Evolutionary conservation across 2,888 invertebrate species (phyloP).

Genomic region (Catotricha subobsoleta): DNA sequence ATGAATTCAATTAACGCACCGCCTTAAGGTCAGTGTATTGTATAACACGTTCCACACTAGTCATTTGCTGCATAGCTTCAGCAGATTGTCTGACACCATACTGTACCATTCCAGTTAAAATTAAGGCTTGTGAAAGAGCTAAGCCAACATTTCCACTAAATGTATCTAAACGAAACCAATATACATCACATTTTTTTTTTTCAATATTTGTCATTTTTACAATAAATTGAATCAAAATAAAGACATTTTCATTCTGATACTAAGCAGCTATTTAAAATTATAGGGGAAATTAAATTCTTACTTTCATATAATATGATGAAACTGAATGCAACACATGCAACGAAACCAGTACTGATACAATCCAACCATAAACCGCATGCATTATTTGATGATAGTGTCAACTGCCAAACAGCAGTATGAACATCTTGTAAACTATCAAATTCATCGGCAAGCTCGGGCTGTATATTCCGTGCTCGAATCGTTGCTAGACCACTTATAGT

Average conservation of each 20-base stretch:
- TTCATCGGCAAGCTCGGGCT: constrained; percentile 35
- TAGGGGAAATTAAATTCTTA: background rate
- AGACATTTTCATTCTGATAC: background rate
- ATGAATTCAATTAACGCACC: background rate
- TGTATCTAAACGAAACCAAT: constrained; percentile 16
- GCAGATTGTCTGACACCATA: constrained; percentile 51
- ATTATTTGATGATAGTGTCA: constrained; percentile 6
- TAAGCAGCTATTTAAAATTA: background rate
- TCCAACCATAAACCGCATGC: constrained; percentile 58
- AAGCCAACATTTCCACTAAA: constrained; percentile 53
- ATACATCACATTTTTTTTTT: background rate
- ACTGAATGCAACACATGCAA: constrained; percentile 36
- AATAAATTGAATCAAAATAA: background rate
- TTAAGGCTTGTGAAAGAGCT: constrained; percentile 48
- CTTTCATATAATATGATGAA: constrained; percentile 29
- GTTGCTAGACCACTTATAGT: constrained; percentile 64
- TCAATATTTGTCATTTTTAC: background rate
- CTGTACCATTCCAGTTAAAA: constrained; percentile 51
- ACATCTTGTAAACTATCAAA: constrained; percentile 45
- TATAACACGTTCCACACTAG: constrained; percentile 52
- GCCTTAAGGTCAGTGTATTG: constrained; percentile 50
- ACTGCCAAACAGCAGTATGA: constrained; percentile 10
- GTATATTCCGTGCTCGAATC: constrained; percentile 46
- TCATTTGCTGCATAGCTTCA: constrained; percentile 52
- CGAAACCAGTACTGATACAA: constrained; percentile 40